Base-by-base conservation (phyloP, 2,797 vertebrate genomes). In the Rhinella marina region DNA sequence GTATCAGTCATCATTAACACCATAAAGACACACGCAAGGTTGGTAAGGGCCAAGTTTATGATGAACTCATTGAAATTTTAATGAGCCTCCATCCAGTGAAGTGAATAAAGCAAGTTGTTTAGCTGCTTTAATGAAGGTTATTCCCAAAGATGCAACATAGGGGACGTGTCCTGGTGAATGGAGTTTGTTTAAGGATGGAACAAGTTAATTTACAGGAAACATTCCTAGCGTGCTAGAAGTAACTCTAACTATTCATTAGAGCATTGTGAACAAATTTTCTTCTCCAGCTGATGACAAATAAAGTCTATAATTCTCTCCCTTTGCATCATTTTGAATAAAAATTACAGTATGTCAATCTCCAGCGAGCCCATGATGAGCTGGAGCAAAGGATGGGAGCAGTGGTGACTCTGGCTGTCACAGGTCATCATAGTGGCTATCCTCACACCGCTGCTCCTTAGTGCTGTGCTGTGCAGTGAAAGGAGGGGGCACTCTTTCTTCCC, bases 1-100 rank as follows among this genome's bases (percentile, higher is more conserved):
- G 82, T 56, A 72, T 70, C 29, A 84, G 29, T 23, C 77, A 86
- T 80, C 52, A 81, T 79, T 86, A 86, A 21, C 41, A 86, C 62
- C 25, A 57, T 80, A 64, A 80, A 80, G 64, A 80, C 76, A 86
- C 25, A 57, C 10, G 19, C 21, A 32, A 19, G 61, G 61, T 52
- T 86, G 84, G 75, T 78, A 62, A 86, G 62, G 85, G 84, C 61
- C 75, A 78, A 70, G 66, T 59, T 80, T 70, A 70, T 80, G 81
- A 80, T 86, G 62, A 86, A 81, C 62, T 70, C 61, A 80, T 80
- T 86, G 29, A 86, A 68, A 81, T 86, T 86, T 86, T 80, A 86
- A 80, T 80, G 76, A 81, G 77, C 52, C 56, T 70, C 21, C 52
- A 57, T 81, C 81, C 52, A 81, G 84, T 66, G 29, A 56, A 81